Evolutionary conservation across 1,140 invertebrate genomes (phyloP), one percentile per base, ranked within the genome.

Genomic region (Aleiodes sp.): DNA sequence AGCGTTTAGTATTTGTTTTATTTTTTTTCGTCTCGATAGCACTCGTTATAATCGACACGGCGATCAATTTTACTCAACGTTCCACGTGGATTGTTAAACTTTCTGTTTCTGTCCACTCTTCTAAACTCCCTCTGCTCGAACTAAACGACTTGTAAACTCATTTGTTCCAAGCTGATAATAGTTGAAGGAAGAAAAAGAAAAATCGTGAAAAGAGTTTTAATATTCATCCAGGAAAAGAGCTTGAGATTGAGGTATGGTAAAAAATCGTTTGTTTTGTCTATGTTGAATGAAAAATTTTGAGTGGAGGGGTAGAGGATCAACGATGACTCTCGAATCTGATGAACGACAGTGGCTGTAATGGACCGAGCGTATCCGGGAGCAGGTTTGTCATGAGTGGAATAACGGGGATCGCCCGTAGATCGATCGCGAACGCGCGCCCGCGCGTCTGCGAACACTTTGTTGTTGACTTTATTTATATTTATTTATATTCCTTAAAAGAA

Each of bases 361-460:
- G 60, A 37, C 59, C 43, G 21, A 28, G 31, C 16, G 60, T 69
- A 29, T 69, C 28, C 41, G 41, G 60, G 67, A 63, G 39, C 28
- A 69, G 61, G 37, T 63, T 69, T 52, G 67, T 69, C 60, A 69
- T 69, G 37, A 52, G 59, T 46, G 56, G 33, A 68, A 43, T 31
- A 37, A 37, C 67, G 56, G 39, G 67, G 29, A 57, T 56, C 21
- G 67, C 31, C 60, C 60, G 39, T 69, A 69, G 67, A 69, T 69
- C 67, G 67, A 69, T 69, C 61, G 41, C 26, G 59, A 69, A 69
- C 33, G 61, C 46, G 67, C 67, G 67, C 67, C 67, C 67, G 67
- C 67, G 67, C 67, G 67, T 69, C 39, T 63, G 60, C 43, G 16
- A 59, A 63, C 67, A 69, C 67, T 69, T 69, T 24, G 16, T 52